Percentiles rank a stretch among this genome's conserved stretches.
Conservation (phyloP, 2,113 vertebrate genomes). For the Perca fluviatilis region DNA sequence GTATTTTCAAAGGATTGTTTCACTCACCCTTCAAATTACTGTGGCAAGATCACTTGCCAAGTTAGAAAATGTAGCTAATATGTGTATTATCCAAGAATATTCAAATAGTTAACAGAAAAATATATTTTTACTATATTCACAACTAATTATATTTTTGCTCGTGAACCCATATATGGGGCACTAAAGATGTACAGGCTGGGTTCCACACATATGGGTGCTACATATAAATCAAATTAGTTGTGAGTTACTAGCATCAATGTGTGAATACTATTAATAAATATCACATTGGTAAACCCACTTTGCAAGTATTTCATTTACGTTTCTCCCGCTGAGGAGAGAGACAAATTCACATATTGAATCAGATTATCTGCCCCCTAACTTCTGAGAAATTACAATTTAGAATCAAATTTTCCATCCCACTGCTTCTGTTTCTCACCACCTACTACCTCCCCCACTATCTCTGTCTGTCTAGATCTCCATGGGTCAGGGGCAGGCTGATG, state of each 20-base stretch:
- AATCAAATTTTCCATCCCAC: constrained; percentile 51
- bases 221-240: constrained; percentile 11
- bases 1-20: neutral
- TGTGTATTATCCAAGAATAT: neutral
- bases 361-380: constrained; percentile 18
- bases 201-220: neutral
- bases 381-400: constrained; percentile 20
- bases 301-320: constrained; percentile 3
- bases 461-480: constrained; percentile 91
- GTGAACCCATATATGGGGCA: neutral
- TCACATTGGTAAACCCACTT: constrained; percentile 24
- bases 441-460: neutral
- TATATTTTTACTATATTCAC: neutral
- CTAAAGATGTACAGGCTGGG: neutral
- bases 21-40: neutral
- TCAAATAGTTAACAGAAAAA: neutral
- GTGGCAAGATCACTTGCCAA: neutral
- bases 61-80: neutral
- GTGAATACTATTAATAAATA: constrained; percentile 3
- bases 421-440: constrained; percentile 40
- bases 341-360: constrained; percentile 40
- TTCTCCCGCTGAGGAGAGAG: neutral
- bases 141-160: neutral
- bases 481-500: constrained; percentile 97
- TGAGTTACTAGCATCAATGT: constrained; percentile 11